Evolutionary conservation across 2,797 vertebrate species (phyloP), one percentile per base, ranked within the genome.

Genomic region (Syngnathus acus): DNA sequence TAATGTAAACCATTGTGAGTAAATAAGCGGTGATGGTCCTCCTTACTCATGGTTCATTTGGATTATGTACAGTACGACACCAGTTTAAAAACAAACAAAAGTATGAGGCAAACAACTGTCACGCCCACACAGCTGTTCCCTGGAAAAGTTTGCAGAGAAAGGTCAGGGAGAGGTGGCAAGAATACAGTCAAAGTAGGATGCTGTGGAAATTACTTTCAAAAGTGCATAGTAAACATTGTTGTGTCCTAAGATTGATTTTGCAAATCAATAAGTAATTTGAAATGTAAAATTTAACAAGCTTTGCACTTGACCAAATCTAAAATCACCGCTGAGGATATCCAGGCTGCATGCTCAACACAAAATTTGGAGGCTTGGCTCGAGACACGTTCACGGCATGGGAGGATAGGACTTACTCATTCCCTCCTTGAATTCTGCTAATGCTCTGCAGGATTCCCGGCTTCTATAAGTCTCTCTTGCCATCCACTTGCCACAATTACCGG

Each of bases 381-480:
- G 7, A 21, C 38, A n/a, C 37, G 10, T 42, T 61, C 59, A 38
- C 59, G 3, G 39, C 59, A 40, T 7, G 59, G 10, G 14, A n/a
- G 39, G 19, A 6, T 42, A 1, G 8, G 2, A 37, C 19, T 58
- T 10, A 9, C 19, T n/a, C 59, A 48, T 68, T 55, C 53, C 66
- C 69, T 50, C 62, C 51, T 45, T 65, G 55, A 48, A 72, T 73
- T 71, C 39, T 14, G 19, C 58, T 42, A 42, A 42, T 60, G 19
- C 58, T 5, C 58, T 13, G 19, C 58, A 60, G 38, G 39, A 60
- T 60, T 13, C 19, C 9, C 17, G 2, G 70, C 76, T 66, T 61
- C 64, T 64, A 9, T 0, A 61, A 62, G 65, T 71, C 65, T 38
- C 62, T 21, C 64, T 70, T 76, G 77, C 75, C 74, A 79, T 69